These are phyloP conservation scores for Neelides sp. DNA, from an alignment of 1,140 invertebrate species.

Conservation along the genomic window DNA sequence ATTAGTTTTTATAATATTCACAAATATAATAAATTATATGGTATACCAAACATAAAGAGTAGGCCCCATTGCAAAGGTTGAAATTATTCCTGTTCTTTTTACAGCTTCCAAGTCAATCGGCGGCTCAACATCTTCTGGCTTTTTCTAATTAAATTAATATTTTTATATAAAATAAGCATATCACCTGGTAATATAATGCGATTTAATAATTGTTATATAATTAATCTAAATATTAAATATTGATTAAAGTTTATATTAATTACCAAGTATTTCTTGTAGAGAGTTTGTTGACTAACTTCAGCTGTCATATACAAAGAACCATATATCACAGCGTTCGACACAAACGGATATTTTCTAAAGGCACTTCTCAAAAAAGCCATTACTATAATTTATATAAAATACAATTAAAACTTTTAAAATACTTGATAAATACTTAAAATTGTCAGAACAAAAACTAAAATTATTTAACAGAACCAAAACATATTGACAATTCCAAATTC, in stretches of 20 bases:
- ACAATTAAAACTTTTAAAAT: too few species aligned
- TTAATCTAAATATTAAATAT: not conserved
- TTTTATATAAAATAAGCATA: conserved; percentile 28
- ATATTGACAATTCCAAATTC: too few species aligned
- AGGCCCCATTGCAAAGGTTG: conserved; percentile 46
- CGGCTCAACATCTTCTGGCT: conserved; percentile 33
- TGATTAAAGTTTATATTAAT: conserved; percentile 24
- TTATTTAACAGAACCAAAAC: too few species aligned
- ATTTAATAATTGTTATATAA: not conserved
- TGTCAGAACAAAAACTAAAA: too few species aligned
- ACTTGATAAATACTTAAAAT: too few species aligned
- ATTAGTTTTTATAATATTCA: not conserved
- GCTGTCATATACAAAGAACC: conserved; percentile 62
- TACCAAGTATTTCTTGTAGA: conserved; percentile 50
- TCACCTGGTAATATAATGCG: conserved; percentile 5
- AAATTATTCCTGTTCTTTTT: conserved; percentile 46
- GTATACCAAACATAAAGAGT: conserved; percentile 48
- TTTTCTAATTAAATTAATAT: conserved; percentile 34
- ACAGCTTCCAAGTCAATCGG: conserved; percentile 43
- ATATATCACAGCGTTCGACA: conserved; percentile 60
- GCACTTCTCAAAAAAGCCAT: conserved; percentile 27
- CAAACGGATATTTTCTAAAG: conserved; percentile 44
- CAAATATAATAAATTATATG: conserved; percentile 1
- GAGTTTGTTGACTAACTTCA: conserved; percentile 61
- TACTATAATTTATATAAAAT: too few species aligned